Percentiles rank a stretch among this genome's conserved stretches.
phyloP scores from a whole-genome alignment of 2,113 vertebrate species.

The Herpetotheres cachinnans region DNA sequence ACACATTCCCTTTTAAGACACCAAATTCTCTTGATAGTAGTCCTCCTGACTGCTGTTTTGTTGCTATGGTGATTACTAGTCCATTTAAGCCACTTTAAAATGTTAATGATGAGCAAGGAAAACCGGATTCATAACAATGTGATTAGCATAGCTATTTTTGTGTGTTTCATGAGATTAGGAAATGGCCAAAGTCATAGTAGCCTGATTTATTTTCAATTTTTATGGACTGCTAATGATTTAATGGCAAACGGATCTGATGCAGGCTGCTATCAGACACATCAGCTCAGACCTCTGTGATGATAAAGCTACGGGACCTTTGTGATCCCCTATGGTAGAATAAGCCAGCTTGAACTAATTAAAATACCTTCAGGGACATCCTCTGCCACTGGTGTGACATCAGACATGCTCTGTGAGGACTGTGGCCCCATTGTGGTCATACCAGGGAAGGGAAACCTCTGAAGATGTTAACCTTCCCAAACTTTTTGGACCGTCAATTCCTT shows the following conservation, averaged over 20 bases:
- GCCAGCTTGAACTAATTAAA: background rate
- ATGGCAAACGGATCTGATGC: background rate
- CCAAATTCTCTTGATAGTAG: background rate
- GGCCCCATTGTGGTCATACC: accelerated
- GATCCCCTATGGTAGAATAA: background rate
- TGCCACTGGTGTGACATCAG: accelerated
- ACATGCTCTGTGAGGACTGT: background rate
- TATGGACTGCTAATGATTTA: background rate
- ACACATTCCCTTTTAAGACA: background rate
- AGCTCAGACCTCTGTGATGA: background rate
- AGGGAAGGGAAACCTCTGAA: background rate
- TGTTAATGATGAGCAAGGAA: slow-evolving; percentile 21
- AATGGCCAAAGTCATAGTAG: background rate
- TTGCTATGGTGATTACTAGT: slow-evolving; percentile 56
- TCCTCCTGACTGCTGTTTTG: background rate
- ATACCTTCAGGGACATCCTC: background rate
- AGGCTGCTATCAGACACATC: background rate
- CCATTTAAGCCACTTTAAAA: slow-evolving; percentile 49
- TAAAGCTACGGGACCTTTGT: background rate
- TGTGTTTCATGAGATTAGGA: slow-evolving; percentile 5
- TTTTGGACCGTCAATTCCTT: background rate
- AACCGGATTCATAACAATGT: background rate
- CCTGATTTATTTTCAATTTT: background rate
- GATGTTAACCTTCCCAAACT: background rate
- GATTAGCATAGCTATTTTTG: slow-evolving; percentile 26